Conservation (phyloP, 2,113 vertebrate species). For the Leucosticte australis region DNA sequence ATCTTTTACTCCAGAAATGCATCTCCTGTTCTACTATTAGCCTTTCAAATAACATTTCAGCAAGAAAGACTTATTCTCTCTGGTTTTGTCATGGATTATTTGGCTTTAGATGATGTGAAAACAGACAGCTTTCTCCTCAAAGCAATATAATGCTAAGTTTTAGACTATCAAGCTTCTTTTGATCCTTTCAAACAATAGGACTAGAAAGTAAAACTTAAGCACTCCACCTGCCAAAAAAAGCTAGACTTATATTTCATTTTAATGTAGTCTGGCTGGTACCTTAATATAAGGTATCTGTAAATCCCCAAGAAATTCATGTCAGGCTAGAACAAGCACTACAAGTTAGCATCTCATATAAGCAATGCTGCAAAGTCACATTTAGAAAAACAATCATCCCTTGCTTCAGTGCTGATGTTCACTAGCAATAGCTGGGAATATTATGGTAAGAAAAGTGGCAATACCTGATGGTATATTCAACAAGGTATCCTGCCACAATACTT, state of each 20-base stretch:
- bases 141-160: neutral
- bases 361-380: neutral
- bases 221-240: slow-evolving; percentile 30
- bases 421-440: neutral
- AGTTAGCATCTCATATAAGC: neutral
- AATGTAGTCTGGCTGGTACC: neutral
- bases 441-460: neutral
- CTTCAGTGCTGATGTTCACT: neutral
- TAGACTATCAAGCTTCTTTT: neutral
- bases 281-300: slow-evolving; percentile 3
- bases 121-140: neutral
- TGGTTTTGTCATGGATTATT: neutral
- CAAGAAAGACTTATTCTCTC: neutral
- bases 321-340: neutral
- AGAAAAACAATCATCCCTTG: neutral
- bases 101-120: neutral
- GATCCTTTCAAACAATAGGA: neutral
- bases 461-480: neutral
- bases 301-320: slow-evolving; percentile 21
- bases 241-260: slow-evolving; percentile 16
- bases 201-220: neutral
- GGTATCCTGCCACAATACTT: neutral
- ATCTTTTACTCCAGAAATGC: neutral
- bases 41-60: neutral
- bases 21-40: neutral